Evolutionary conservation across 2,888 invertebrate genomes (phyloP).

Genomic region (Cheilosia pagana): DNA sequence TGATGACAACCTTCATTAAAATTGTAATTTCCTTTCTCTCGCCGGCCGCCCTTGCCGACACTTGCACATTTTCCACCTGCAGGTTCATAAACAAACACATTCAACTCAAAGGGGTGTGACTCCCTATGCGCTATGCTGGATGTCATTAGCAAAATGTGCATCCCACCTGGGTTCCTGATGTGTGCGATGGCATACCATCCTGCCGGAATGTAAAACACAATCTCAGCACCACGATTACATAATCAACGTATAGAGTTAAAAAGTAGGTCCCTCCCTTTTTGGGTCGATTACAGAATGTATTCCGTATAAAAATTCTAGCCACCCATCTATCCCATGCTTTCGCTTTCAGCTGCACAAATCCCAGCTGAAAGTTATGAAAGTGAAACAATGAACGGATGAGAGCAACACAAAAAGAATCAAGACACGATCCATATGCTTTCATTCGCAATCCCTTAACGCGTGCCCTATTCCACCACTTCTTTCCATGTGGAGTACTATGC

Average conservation of each 20-base stretch:
- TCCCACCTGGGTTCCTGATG: not conserved
- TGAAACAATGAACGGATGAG: conserved; percentile 49
- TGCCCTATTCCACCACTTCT: conserved; percentile 4
- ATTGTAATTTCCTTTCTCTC: not conserved
- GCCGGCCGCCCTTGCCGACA: not conserved
- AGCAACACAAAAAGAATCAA: conserved; percentile 33
- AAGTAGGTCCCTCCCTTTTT: conserved; percentile 31
- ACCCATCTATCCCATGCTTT: conserved; percentile 34
- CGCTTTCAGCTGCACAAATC: conserved; percentile 52
- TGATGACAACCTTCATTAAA: conserved; percentile 3
- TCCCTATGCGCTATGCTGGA: not conserved
- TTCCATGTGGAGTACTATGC: not conserved
- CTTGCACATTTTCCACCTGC: not conserved
- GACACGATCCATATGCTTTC: conserved; percentile 45
- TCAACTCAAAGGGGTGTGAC: conserved; percentile 24
- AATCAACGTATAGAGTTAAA: not conserved
- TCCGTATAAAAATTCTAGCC: conserved; percentile 22
- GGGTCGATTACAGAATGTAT: conserved; percentile 39
- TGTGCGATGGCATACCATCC: not conserved
- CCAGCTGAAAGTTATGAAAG: conserved; percentile 45
- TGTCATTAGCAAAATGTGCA: conserved; percentile 42
- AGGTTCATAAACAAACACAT: not conserved
- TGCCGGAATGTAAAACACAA: not conserved
- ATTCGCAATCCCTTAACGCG: conserved; percentile 35
- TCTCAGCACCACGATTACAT: not conserved